Evolutionary conservation across 2,113 vertebrate species (phyloP).

Genomic region (Synodontis membranacea): DNA sequence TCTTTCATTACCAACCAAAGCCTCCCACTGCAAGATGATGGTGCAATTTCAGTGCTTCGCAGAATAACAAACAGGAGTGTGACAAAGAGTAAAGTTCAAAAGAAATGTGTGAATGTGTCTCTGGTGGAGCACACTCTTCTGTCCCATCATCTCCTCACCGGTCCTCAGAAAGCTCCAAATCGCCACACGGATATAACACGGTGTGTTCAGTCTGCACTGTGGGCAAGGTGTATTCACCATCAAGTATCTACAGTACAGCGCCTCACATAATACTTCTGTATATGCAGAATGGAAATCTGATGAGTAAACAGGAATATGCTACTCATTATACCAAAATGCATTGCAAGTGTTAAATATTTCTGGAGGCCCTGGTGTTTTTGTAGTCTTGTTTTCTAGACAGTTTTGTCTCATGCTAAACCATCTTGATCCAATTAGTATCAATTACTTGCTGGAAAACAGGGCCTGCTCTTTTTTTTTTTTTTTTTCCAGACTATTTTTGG

Average conservation of each 20-base stretch:
- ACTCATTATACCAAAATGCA: neutral
- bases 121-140: neutral
- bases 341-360: neutral
- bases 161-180: conserved; percentile 21
- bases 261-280: neutral
- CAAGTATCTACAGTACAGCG: neutral
- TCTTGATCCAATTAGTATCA: conserved; percentile 37
- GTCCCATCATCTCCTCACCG: conserved; percentile 15
- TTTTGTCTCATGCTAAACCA: conserved; percentile 14
- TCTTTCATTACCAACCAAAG: neutral
- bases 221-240: neutral
- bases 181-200: neutral
- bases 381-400: conserved; percentile 1
- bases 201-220: neutral
- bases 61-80: neutral
- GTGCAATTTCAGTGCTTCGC: neutral
- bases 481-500: conserved; percentile 27
- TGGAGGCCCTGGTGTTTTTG: neutral
- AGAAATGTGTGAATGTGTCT: conserved; percentile 24
- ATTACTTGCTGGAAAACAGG: conserved; percentile 23
- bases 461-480: too few relatives aligned
- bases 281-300: conserved; percentile 12
- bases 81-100: conserved; percentile 6
- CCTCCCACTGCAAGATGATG: neutral
- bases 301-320: neutral